Evolutionary conservation across 2,888 invertebrate genomes (phyloP).

Genomic region (Onthophagus sagittarius): DNA sequence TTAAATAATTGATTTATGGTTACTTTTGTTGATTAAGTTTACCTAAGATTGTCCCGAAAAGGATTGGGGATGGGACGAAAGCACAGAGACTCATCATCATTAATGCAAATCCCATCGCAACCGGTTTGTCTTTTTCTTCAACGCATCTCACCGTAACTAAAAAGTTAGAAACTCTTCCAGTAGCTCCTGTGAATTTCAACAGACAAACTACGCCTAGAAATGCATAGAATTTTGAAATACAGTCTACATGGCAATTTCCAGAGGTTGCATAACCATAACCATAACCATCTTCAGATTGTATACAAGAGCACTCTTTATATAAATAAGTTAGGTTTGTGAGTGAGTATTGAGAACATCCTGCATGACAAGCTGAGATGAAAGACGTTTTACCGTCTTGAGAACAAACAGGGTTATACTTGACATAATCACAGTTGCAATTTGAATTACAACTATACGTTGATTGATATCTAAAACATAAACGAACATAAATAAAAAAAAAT

Average conservation of each 20-base stretch:
- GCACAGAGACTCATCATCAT: constrained; percentile 67
- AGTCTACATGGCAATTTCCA: constrained; percentile 57
- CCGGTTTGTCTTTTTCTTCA: constrained; percentile 68
- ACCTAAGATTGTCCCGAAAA: constrained; percentile 71
- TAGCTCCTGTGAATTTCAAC: constrained; percentile 58
- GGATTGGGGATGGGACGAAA: constrained; percentile 72
- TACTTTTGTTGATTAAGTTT: constrained; percentile 28
- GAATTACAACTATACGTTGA: constrained; percentile 57
- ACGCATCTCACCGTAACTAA: constrained; percentile 63
- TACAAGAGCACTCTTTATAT: constrained; percentile 52
- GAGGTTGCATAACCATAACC: constrained; percentile 49
- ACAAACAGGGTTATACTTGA: constrained; percentile 71
- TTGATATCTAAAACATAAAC: constrained; percentile 41
- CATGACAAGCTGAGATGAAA: constrained; percentile 77
- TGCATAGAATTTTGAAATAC: constrained; percentile 53
- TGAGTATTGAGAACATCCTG: constrained; percentile 60
- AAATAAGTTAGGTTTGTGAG: constrained; percentile 50
- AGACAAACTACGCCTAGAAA: constrained; percentile 55
- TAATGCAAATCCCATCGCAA: constrained; percentile 67
- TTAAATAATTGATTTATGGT: too few species aligned
- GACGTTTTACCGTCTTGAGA: constrained; percentile 58
- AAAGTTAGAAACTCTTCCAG: constrained; percentile 60
- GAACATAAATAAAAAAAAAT: constrained; percentile 2
- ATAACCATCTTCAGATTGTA: constrained; percentile 30
- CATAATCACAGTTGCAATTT: constrained; percentile 65